These are phyloP conservation scores for Caiman crocodilus DNA, from an alignment of 2,797 vertebrate species.

Conservation along the genomic window DNA sequence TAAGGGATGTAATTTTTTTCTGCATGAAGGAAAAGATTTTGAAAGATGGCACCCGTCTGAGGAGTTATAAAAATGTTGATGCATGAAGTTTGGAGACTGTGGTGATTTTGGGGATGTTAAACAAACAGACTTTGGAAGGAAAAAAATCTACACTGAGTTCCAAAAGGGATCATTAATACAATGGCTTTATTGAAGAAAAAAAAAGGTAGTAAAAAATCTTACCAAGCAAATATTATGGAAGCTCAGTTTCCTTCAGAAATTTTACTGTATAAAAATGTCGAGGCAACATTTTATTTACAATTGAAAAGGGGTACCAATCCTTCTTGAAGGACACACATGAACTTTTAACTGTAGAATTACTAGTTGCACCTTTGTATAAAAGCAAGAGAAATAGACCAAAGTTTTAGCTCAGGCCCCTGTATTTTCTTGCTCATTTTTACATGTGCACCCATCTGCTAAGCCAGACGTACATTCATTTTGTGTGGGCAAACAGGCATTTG, in stretches of 20 bases:
- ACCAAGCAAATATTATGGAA: not conserved
- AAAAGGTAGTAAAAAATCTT: not conserved
- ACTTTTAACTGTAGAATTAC: not conserved
- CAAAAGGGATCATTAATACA: not conserved
- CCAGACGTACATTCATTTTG: slow-evolving; percentile 69
- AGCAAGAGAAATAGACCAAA: rapidly evolving
- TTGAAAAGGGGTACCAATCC: not conserved
- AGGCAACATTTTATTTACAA: not conserved
- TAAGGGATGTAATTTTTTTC: not conserved
- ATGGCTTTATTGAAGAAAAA: not conserved
- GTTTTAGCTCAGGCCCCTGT: slow-evolving; percentile 48
- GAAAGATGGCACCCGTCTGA: not conserved
- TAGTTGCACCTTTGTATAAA: not conserved
- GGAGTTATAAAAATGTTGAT: not conserved
- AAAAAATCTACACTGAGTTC: rapidly evolving
- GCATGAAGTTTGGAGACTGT: not conserved
- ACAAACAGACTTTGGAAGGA: not conserved
- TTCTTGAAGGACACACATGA: not conserved
- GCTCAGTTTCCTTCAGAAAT: not conserved
- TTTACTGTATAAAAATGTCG: not conserved
- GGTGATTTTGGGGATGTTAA: not conserved
- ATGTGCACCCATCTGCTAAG: slow-evolving; percentile 71
- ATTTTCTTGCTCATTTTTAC: slow-evolving; percentile 58
- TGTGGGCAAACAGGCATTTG: slow-evolving; percentile 69
- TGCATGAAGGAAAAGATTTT: not conserved